phyloP scores from a whole-genome alignment of 2,113 vertebrate species.

The Marcusenius ussheri region DNA sequence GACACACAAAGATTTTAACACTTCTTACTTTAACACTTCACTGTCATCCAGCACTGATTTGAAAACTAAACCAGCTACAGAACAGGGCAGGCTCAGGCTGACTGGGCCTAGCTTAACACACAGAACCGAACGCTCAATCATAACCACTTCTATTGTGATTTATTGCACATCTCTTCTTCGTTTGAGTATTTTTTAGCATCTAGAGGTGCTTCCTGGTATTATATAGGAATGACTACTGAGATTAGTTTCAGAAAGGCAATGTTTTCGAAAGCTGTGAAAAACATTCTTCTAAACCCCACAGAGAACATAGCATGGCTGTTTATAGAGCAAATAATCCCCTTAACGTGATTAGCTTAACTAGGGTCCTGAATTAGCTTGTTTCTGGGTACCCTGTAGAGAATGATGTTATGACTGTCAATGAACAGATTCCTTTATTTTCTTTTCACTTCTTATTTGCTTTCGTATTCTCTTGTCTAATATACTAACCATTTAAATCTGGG shows the following conservation, averaged over 20 bases:
- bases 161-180: background rate
- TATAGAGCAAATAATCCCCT: slow-evolving; percentile 3
- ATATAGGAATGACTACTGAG: background rate
- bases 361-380: background rate
- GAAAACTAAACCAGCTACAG: background rate
- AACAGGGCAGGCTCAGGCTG: background rate
- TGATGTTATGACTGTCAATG: background rate
- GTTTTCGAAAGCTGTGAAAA: slow-evolving; percentile 2
- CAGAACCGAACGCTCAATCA: background rate
- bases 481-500: background rate
- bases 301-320: background rate
- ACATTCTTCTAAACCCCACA: background rate
- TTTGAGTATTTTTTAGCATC: background rate
- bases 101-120: background rate
- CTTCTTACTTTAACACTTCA: no score
- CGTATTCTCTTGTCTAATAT: background rate
- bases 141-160: background rate
- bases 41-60: background rate
- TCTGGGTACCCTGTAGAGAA: background rate
- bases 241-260: background rate
- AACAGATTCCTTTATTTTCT: background rate
- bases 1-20: background rate
- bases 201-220: background rate
- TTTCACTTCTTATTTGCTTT: background rate
- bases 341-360: background rate